These are phyloP conservation scores for Columba janthina DNA, from an alignment of 2,113 vertebrate species.

Conservation along the genomic window DNA sequence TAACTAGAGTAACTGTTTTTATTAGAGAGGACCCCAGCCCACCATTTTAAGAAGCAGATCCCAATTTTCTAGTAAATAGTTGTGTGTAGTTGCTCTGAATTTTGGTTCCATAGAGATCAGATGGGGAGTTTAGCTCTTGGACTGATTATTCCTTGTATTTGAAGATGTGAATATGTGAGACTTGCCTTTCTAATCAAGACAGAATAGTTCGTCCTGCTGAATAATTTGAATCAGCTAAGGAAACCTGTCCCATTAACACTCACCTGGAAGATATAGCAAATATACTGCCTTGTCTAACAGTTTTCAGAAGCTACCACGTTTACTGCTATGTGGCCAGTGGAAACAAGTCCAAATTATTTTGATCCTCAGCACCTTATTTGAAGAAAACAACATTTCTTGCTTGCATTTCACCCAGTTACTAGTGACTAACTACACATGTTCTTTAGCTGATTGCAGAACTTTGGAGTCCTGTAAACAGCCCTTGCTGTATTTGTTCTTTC, in stretches of 20 bases:
- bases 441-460: neutral
- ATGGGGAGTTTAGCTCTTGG: neutral
- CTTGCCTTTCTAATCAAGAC: neutral
- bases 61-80: neutral
- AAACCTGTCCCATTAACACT: neutral
- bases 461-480: neutral
- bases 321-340: neutral
- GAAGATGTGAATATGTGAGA: neutral
- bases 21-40: neutral
- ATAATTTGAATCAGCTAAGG: neutral
- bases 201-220: neutral
- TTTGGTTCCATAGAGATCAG: neutral
- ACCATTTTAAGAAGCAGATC: neutral
- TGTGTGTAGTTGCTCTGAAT: neutral
- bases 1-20: neutral
- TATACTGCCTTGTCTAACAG: neutral
- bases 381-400: neutral
- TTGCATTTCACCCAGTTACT: neutral
- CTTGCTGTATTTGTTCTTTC: neutral
- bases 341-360: neutral
- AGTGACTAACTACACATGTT: neutral
- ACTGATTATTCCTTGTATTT: neutral
- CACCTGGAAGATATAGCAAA: neutral
- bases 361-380: neutral
- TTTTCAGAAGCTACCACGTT: neutral